A percentile compares a stretch with the other conserved stretches of the same genome.
Evolutionary conservation across 2,797 vertebrate genomes (phyloP).

Genomic region (Babyrousa celebensis): DNA sequence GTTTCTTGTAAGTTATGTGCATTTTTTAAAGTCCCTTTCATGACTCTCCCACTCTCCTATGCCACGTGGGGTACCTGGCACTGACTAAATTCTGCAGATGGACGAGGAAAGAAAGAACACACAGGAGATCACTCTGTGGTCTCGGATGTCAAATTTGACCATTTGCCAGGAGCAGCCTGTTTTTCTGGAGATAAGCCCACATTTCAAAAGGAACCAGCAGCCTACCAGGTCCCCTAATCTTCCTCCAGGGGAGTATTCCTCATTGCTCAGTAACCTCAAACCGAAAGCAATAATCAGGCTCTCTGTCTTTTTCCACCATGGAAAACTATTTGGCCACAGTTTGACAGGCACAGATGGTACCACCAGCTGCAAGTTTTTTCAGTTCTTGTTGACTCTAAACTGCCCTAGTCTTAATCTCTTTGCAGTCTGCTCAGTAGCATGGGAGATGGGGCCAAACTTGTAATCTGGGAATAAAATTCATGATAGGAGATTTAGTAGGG

Average conservation of each 20-base stretch:
- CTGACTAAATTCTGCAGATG: constrained; percentile 10
- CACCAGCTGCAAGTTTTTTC: constrained; percentile 76
- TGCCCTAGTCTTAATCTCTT: constrained; percentile 71
- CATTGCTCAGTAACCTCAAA: constrained; percentile 69
- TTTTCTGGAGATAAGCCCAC: constrained; percentile 78
- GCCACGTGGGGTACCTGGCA: constrained; percentile 57
- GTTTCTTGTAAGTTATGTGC: not conserved
- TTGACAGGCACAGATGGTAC: constrained; percentile 79
- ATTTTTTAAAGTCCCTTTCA: not conserved
- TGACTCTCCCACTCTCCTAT: not conserved
- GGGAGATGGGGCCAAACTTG: constrained; percentile 14
- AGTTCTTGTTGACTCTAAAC: constrained; percentile 79
- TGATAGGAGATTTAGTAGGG: not conserved
- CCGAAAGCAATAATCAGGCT: constrained; percentile 73
- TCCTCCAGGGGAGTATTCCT: constrained; percentile 59
- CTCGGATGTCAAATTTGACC: constrained; percentile 69
- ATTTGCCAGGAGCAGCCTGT: constrained; percentile 78
- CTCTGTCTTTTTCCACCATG: constrained; percentile 65
- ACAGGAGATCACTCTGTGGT: not conserved
- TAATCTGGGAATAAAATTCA: constrained; percentile 63
- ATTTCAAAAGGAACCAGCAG: constrained; percentile 54
- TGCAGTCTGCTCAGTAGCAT: constrained; percentile 60
- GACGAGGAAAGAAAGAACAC: constrained; percentile 7
- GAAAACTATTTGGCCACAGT: constrained; percentile 78
- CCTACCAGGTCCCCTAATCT: constrained; percentile 45